Conservation (phyloP, 2,888 invertebrate species). For the Laspeyria flexula region DNA sequence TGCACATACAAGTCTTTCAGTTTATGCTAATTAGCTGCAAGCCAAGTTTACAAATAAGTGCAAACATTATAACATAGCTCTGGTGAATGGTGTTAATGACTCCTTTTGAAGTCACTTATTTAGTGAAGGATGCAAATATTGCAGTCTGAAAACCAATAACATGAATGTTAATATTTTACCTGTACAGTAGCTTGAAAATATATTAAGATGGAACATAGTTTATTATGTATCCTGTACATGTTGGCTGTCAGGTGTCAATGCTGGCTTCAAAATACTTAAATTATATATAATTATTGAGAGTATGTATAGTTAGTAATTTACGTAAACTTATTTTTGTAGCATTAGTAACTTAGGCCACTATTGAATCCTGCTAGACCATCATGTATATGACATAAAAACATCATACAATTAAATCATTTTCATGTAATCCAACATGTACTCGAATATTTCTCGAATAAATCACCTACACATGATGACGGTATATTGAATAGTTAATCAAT, state of each 20-base stretch:
- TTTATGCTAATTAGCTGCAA: constrained; percentile 20
- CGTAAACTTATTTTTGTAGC: background rate
- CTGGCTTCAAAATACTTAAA: background rate
- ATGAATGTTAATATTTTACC: constrained; percentile 16
- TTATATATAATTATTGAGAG: background rate
- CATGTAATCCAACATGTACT: background rate
- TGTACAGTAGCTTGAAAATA: constrained; percentile 3
- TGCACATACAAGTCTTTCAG: constrained; percentile 14
- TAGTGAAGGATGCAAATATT: constrained; percentile 14
- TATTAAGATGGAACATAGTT: constrained; percentile 3
- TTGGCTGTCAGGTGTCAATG: background rate
- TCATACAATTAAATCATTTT: background rate
- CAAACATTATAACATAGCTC: constrained; percentile 17
- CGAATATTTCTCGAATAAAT: background rate
- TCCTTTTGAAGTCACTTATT: constrained; percentile 10
- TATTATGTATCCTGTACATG: background rate
- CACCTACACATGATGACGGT: background rate
- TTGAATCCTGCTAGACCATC: background rate
- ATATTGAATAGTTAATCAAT: background rate
- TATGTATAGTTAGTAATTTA: too few relatives aligned
- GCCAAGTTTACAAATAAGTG: constrained; percentile 18
- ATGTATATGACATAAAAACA: background rate
- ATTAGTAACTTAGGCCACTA: background rate
- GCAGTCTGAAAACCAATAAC: constrained; percentile 22
- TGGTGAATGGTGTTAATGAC: constrained; percentile 17